These are phyloP conservation scores for Agonopterix arenella DNA, from an alignment of 2,888 invertebrate species.

Conservation along the genomic window DNA sequence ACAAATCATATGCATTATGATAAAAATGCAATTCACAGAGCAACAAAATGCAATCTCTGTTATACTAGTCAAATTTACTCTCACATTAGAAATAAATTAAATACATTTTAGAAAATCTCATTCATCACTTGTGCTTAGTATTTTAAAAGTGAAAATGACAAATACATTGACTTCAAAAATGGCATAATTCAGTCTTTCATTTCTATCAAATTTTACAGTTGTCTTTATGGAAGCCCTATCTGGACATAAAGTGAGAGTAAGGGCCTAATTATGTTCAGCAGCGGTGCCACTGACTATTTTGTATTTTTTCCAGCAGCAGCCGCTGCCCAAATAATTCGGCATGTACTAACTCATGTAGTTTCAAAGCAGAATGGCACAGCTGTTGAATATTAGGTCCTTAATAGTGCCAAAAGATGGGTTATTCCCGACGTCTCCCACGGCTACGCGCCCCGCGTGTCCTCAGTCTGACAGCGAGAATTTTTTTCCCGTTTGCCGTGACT, in stretches of 20 bases:
- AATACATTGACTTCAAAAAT: slow-evolving; percentile 55
- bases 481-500: too few relatives aligned
- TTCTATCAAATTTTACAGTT: slow-evolving; percentile 18
- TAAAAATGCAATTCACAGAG: slow-evolving; percentile 27
- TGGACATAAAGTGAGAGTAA: neutral
- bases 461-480: too few relatives aligned
- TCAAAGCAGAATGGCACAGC: too few relatives aligned
- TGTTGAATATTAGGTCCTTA: too few relatives aligned
- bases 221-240: slow-evolving; percentile 31
- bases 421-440: too few relatives aligned
- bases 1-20: slow-evolving; percentile 28
- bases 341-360: too few relatives aligned
- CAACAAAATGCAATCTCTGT: slow-evolving; percentile 38
- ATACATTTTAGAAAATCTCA: slow-evolving; percentile 17
- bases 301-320: too few relatives aligned
- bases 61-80: slow-evolving; percentile 62
- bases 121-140: slow-evolving; percentile 42
- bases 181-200: slow-evolving; percentile 70
- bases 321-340: too few relatives aligned
- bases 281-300: too few relatives aligned
- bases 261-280: too few relatives aligned
- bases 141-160: slow-evolving; percentile 43
- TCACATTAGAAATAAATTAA: slow-evolving; percentile 18
- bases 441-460: too few relatives aligned
- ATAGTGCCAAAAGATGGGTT: too few relatives aligned